Evolutionary conservation across 2,888 invertebrate species (phyloP).

Genomic region (Scrobipalpa atriplicella): DNA sequence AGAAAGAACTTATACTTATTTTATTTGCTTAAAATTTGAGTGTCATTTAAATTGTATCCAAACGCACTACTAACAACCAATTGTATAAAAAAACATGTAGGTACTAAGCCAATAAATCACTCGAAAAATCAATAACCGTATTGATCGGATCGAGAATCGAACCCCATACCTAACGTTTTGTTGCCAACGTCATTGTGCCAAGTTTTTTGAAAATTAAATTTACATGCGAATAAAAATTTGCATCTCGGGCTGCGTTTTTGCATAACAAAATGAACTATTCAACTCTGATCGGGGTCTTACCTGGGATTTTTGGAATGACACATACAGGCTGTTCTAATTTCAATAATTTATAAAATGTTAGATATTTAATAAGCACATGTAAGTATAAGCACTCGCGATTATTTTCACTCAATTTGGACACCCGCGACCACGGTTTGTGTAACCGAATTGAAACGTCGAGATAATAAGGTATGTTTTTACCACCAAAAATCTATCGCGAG

Average conservation of each 20-base stretch:
- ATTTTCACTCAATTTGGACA: too few species aligned
- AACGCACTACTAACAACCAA: slow-evolving; percentile 6
- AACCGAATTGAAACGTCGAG: too few species aligned
- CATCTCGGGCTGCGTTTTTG: slow-evolving; percentile 80
- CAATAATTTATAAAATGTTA: neutral
- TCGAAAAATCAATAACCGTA: slow-evolving; percentile 76
- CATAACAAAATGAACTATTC: slow-evolving; percentile 73
- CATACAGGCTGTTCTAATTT: slow-evolving; percentile 39
- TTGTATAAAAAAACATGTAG: slow-evolving; percentile 8
- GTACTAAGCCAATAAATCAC: slow-evolving; percentile 76
- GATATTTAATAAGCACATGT: too few species aligned
- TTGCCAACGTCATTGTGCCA: slow-evolving; percentile 47
- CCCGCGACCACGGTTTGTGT: too few species aligned
- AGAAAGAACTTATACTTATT: too few species aligned
- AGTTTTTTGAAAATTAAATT: slow-evolving; percentile 54
- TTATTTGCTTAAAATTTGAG: neutral
- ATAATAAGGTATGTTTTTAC: too few species aligned
- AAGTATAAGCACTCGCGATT: too few species aligned
- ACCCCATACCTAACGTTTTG: slow-evolving; percentile 41
- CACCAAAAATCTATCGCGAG: too few species aligned
- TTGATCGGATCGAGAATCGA: slow-evolving; percentile 58
- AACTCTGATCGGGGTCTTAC: slow-evolving; percentile 51
- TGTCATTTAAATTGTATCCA: neutral
- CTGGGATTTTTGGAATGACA: slow-evolving; percentile 46
- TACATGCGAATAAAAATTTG: slow-evolving; percentile 74